A percentile compares a stretch with the other conserved stretches of the same genome.
Conservation (phyloP, 2,888 invertebrate genomes). For the Cybosia mesomella region DNA sequence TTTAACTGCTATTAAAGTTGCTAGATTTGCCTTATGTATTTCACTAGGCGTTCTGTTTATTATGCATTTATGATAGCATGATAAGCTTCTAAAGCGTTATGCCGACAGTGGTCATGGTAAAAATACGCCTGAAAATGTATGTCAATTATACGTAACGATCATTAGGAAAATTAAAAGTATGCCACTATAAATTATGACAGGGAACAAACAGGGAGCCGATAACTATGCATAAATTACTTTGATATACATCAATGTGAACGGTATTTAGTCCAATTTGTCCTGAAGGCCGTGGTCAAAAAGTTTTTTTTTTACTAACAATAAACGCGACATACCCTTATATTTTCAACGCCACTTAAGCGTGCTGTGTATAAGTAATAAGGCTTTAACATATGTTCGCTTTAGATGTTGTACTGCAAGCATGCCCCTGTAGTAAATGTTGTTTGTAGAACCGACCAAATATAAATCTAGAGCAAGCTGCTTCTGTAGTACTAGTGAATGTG, state of each 20-base stretch:
- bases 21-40: too few relatives aligned
- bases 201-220: neutral
- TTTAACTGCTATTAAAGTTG: too few relatives aligned
- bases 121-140: neutral
- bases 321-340: too few relatives aligned
- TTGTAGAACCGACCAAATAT: neutral
- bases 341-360: neutral
- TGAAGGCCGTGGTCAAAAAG: neutral
- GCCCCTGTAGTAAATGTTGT: neutral
- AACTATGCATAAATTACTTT: too few relatives aligned
- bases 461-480: constrained; percentile 5
- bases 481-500: neutral
- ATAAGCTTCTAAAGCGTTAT: too few relatives aligned
- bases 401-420: neutral
- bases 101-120: too few relatives aligned
- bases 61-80: too few relatives aligned
- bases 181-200: neutral
- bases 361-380: neutral
- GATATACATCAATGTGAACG: neutral
- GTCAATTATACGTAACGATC: neutral
- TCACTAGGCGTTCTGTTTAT: too few relatives aligned
- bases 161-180: neutral
- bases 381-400: constrained; percentile 2
- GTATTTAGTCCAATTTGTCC: neutral
- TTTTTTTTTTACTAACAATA: neutral